phyloP scores from a whole-genome alignment of 2,113 vertebrate genomes.

The Sylvietta virens region DNA sequence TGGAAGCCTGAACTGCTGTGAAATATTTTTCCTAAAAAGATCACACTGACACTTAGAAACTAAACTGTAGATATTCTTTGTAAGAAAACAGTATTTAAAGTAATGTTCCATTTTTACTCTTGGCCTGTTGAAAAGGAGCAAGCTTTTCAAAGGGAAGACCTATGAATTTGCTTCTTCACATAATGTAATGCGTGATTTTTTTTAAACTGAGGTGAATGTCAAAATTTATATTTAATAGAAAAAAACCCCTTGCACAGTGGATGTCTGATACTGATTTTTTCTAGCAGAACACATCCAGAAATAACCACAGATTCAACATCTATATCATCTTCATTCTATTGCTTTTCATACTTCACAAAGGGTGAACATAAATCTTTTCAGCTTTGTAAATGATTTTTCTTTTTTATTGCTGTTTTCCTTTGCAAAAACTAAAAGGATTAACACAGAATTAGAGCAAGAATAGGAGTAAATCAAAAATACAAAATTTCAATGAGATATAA shows the following conservation, averaged over 20 bases:
- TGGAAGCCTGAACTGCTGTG: not conserved
- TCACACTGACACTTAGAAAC: not conserved
- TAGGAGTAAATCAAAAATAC: not conserved
- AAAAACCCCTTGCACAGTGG: fast-evolving
- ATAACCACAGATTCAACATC: not conserved
- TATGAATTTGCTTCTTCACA: not conserved
- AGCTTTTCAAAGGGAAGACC: not conserved
- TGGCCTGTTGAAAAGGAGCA: not conserved
- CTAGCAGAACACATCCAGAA: not conserved
- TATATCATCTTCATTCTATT: not conserved
- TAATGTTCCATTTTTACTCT: not conserved
- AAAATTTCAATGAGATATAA: not conserved
- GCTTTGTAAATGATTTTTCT: not conserved
- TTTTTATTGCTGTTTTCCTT: not conserved
- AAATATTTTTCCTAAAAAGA: not conserved
- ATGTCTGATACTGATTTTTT: not conserved
- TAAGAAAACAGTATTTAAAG: not conserved
- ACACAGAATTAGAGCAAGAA: not conserved
- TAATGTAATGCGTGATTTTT: not conserved
- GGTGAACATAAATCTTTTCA: not conserved
- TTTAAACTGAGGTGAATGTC: not conserved
- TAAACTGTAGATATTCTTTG: not conserved
- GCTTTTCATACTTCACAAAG: not conserved
- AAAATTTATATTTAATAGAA: not conserved
- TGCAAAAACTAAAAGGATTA: not conserved